Evolutionary conservation across 2,797 vertebrate genomes (phyloP).

Genomic region (Acanthis flammea): DNA sequence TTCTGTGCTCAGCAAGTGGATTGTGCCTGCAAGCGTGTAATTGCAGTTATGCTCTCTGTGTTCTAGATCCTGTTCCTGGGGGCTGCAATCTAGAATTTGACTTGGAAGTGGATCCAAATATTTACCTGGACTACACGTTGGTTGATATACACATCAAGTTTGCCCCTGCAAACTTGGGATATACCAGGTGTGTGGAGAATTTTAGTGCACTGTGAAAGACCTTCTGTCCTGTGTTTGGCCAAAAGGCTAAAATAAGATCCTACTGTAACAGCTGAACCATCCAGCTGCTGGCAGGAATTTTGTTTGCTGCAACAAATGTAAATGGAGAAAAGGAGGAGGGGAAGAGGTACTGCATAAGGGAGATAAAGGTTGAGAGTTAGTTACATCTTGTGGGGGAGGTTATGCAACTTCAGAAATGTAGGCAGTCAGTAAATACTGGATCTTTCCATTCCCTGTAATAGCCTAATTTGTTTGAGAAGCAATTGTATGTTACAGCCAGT

Average conservation of each 20-base stretch:
- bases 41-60: background rate
- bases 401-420: background rate
- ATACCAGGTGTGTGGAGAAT: slow-evolving; percentile 78
- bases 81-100: slow-evolving; percentile 89
- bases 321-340: background rate
- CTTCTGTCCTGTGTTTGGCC: background rate
- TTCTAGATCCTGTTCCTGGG: slow-evolving; percentile 91
- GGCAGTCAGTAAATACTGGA: background rate
- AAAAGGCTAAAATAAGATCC: background rate
- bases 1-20: background rate
- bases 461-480: background rate
- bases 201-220: background rate
- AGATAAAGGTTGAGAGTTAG: background rate
- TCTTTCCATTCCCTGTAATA: background rate
- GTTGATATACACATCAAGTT: slow-evolving; percentile 87
- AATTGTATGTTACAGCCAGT: background rate
- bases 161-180: slow-evolving; percentile 90
- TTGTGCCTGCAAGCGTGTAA: background rate
- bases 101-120: slow-evolving; percentile 87
- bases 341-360: background rate
- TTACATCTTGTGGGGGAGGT: background rate
- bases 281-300: background rate
- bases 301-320: background rate
- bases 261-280: background rate
- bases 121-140: slow-evolving; percentile 88